phyloP scores from a whole-genome alignment of 2,797 vertebrate species.

The Molossus alvarezi region DNA sequence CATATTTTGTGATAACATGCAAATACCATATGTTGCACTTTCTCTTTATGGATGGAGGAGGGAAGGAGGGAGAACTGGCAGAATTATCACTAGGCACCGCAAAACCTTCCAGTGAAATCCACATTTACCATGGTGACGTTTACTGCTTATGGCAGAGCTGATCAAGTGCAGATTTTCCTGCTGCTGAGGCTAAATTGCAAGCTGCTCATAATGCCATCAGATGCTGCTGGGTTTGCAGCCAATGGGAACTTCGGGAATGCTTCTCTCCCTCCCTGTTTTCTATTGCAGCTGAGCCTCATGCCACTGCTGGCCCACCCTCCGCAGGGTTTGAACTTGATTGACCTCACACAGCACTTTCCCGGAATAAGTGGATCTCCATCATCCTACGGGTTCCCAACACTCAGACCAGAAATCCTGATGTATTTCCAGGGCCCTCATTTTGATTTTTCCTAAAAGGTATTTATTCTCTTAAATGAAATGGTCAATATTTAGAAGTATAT shows the following conservation, averaged over 20 bases:
- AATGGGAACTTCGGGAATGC: conserved; percentile 43
- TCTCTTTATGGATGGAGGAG: conserved; percentile 78
- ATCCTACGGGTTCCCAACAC: conserved; percentile 68
- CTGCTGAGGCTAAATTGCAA: conserved; percentile 76
- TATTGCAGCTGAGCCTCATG: neutral
- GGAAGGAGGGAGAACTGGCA: conserved; percentile 62
- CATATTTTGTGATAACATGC: conserved; percentile 80
- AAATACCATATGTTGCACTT: conserved; percentile 78
- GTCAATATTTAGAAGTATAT: conserved; percentile 72
- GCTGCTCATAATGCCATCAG: conserved; percentile 76
- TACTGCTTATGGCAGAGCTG: conserved; percentile 83
- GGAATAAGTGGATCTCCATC: conserved; percentile 38
- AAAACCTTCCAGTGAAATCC: conserved; percentile 80
- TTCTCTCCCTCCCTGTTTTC: conserved; percentile 40
- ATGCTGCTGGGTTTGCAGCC: conserved; percentile 61
- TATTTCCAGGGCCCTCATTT: conserved; percentile 70
- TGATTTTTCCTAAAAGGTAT: conserved; percentile 73
- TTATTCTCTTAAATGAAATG: conserved; percentile 82
- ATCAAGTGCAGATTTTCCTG: conserved; percentile 88
- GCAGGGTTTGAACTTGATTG: conserved; percentile 52
- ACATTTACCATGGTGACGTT: conserved; percentile 58
- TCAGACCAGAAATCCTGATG: conserved; percentile 47
- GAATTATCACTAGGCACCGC: conserved; percentile 86
- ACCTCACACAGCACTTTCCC: conserved; percentile 39
- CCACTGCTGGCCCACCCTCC: neutral